Percentiles rank a stretch among this genome's conserved stretches.
Evolutionary conservation across 2,888 invertebrate genomes (phyloP).

Genomic region (Ichneumoninae sp.): DNA sequence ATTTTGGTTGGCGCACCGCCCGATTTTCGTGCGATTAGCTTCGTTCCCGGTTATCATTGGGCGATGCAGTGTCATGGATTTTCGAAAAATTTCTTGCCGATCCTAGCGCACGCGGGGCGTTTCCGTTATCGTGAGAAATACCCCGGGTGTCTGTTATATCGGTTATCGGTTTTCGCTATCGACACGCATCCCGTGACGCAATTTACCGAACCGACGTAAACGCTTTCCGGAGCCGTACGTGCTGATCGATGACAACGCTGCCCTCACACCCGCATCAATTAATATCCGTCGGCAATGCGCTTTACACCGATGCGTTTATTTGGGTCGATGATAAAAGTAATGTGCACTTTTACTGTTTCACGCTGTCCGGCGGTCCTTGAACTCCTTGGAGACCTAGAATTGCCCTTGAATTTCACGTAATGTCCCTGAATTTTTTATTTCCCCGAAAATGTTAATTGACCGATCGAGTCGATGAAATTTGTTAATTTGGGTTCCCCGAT

Average conservation of each 20-base stretch:
- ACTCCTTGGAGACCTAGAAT: too few species aligned
- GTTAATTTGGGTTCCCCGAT: not conserved
- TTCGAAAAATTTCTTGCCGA: slow-evolving; percentile 4
- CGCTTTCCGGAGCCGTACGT: not conserved
- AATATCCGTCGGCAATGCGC: slow-evolving; percentile 38
- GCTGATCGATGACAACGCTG: slow-evolving; percentile 53
- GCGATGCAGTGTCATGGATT: slow-evolving; percentile 20
- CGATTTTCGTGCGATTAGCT: slow-evolving; percentile 50
- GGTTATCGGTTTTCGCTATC: slow-evolving; percentile 47
- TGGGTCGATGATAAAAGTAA: not conserved
- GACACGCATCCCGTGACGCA: slow-evolving; percentile 3
- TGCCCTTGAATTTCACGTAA: too few species aligned
- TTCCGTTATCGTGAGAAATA: slow-evolving; percentile 45
- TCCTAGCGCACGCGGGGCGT: slow-evolving; percentile 1
- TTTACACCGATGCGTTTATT: slow-evolving; percentile 10
- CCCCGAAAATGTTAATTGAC: not conserved
- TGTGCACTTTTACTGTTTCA: not conserved
- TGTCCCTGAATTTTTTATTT: too few species aligned
- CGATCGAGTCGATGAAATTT: not conserved
- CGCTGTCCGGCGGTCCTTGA: too few species aligned
- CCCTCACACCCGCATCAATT: slow-evolving; percentile 48
- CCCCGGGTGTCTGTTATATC: slow-evolving; percentile 45
- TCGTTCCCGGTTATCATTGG: slow-evolving; percentile 11
- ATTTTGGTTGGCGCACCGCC: slow-evolving; percentile 56
- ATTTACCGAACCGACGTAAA: slow-evolving; percentile 24